Conservation (phyloP, 2,888 invertebrate genomes). For the Oligia latruncula region DNA sequence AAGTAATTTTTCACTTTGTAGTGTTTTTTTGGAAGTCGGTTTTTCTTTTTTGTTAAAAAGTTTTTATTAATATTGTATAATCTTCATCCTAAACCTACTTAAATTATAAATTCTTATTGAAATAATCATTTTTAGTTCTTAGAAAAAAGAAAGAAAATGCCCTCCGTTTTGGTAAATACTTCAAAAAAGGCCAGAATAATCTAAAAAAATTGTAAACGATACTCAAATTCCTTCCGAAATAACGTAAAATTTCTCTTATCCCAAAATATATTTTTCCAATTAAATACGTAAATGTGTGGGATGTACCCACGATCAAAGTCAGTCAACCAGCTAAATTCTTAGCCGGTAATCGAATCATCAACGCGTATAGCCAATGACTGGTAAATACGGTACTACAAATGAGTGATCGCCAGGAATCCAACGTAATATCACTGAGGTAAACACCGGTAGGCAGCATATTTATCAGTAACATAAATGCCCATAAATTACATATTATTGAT, state of each 20-base stretch:
- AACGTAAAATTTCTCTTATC: not conserved
- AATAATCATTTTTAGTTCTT: not conserved
- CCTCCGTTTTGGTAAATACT: not conserved
- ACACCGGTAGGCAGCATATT: constrained; percentile 61
- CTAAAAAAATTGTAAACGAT: not conserved
- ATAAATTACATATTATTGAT: constrained; percentile 67
- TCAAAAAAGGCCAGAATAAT: not conserved
- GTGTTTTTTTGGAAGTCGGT: too few relatives aligned
- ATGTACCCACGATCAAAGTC: not conserved
- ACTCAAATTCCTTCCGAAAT: not conserved
- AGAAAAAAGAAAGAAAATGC: not conserved
- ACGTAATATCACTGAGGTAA: constrained; percentile 44
- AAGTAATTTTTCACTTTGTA: too few relatives aligned
- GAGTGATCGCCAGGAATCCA: constrained; percentile 38
- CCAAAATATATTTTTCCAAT: too few relatives aligned
- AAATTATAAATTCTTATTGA: too few relatives aligned
- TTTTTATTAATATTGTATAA: too few relatives aligned
- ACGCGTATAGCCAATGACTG: constrained; percentile 17
- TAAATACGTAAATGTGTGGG: not conserved
- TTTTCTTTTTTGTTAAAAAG: too few relatives aligned
- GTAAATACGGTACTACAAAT: constrained; percentile 34
- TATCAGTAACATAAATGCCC: constrained; percentile 64
- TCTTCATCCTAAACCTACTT: too few relatives aligned
- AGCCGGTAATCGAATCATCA: constrained; percentile 29
- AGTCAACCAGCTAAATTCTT: constrained; percentile 18